These are phyloP conservation scores for Pluvianellus socialis DNA, from an alignment of 2,113 vertebrate species.

Conservation along the genomic window DNA sequence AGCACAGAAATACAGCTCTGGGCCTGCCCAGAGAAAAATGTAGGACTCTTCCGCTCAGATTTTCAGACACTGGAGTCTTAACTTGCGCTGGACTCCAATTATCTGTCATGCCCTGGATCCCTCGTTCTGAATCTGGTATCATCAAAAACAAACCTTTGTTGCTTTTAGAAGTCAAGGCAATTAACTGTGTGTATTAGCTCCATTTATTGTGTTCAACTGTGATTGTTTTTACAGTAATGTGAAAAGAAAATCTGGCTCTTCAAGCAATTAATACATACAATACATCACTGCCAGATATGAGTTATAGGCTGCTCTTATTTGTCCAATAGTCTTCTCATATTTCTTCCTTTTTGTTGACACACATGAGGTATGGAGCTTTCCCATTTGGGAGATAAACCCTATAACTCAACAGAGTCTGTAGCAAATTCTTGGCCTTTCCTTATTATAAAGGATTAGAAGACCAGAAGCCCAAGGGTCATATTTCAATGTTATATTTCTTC, in stretches of 20 bases:
- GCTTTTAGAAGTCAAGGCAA: not conserved
- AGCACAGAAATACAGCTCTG: not conserved
- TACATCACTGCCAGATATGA: slow-evolving; percentile 46
- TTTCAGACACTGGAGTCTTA: not conserved
- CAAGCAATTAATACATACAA: slow-evolving; percentile 48
- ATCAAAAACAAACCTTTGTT: not conserved
- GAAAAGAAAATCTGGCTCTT: slow-evolving; percentile 62
- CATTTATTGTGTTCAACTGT: slow-evolving; percentile 37
- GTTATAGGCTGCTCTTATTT: slow-evolving; percentile 41
- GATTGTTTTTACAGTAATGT: slow-evolving; percentile 45
- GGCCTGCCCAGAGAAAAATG: not conserved
- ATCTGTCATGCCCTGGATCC: not conserved
- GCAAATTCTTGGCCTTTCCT: slow-evolving; percentile 62
- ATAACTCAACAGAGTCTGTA: slow-evolving; percentile 65
- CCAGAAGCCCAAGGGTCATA: slow-evolving; percentile 62
- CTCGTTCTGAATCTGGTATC: not conserved
- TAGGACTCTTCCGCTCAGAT: not conserved
- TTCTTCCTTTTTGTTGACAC: slow-evolving; percentile 46
- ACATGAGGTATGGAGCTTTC: slow-evolving; percentile 52
- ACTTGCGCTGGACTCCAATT: not conserved
- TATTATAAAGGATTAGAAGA: slow-evolving; percentile 63
- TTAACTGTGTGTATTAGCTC: slow-evolving; percentile 20
- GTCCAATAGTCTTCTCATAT: slow-evolving; percentile 38
- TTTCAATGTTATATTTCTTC: slow-evolving; percentile 66
- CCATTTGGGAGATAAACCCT: slow-evolving; percentile 67